phyloP scores from a whole-genome alignment of 2,113 vertebrate genomes.

The Procapra przewalskii region DNA sequence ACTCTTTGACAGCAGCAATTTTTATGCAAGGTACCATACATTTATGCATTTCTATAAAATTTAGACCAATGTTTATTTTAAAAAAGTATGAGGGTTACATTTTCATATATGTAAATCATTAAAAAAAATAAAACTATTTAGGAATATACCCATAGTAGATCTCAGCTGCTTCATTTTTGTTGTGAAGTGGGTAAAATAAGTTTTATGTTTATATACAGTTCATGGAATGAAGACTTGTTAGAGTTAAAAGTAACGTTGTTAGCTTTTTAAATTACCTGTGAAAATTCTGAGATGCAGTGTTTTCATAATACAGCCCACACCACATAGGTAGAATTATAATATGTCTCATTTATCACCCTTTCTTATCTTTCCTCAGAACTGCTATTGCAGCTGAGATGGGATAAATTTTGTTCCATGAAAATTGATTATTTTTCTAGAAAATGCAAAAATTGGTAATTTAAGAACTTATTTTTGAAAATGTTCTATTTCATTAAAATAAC shows the following conservation, averaged over 20 bases:
- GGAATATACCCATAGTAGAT: neutral
- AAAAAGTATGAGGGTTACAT: neutral
- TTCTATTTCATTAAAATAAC: slow-evolving; percentile 12
- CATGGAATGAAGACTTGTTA: neutral
- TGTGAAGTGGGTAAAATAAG: neutral
- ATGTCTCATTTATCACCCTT: neutral
- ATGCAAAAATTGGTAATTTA: neutral
- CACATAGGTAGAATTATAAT: neutral
- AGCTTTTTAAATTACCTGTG: neutral
- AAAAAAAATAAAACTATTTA: neutral
- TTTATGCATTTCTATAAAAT: neutral
- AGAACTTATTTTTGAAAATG: neutral
- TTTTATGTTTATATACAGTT: neutral
- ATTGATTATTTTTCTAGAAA: neutral
- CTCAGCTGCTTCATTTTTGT: neutral
- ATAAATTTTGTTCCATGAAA: neutral
- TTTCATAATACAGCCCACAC: neutral
- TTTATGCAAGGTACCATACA: neutral
- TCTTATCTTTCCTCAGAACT: neutral
- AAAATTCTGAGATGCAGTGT: neutral
- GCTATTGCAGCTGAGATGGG: neutral
- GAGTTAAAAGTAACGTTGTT: neutral
- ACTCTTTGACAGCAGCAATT: neutral
- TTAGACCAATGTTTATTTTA: neutral
- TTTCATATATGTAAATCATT: neutral